Percentiles rank a stretch among this genome's conserved stretches.
phyloP scores from a whole-genome alignment of 64 coral and sea anemone species.

The Anthopleura sola region DNA sequence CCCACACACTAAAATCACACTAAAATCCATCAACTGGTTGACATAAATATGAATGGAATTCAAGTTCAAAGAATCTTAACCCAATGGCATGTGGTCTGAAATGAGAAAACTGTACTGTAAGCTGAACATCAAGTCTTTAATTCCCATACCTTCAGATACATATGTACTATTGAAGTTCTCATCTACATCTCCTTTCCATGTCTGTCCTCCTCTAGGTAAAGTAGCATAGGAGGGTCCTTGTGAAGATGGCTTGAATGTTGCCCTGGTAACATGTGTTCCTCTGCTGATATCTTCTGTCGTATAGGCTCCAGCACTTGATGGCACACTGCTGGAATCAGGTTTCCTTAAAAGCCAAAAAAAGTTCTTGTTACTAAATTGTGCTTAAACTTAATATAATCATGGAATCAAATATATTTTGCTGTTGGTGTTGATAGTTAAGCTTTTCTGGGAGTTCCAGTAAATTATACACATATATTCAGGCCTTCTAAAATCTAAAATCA shows the following conservation, averaged over 20 bases:
- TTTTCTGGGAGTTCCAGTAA: too few species aligned
- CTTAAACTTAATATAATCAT: background rate
- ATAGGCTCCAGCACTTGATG: slow-evolving; percentile 36
- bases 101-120: too few species aligned
- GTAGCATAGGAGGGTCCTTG: slow-evolving; percentile 69
- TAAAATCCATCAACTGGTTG: too few species aligned
- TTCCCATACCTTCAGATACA: slow-evolving; percentile 7
- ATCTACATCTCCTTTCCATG: slow-evolving; percentile 41
- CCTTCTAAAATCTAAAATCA: too few species aligned
- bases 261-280: slow-evolving; percentile 43
- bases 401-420: too few species aligned
- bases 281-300: slow-evolving; percentile 48
- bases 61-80: too few species aligned
- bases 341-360: background rate
- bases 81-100: too few species aligned
- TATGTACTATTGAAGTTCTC: slow-evolving; percentile 56
- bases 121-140: too few species aligned
- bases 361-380: background rate
- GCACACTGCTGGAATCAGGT: background rate
- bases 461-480: too few species aligned
- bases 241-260: slow-evolving; percentile 66
- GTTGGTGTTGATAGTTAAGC: too few species aligned
- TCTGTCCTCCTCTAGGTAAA: slow-evolving; percentile 52
- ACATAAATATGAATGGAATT: too few species aligned
- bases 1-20: too few species aligned